Evolutionary conservation across 2,888 invertebrate species (phyloP).

Genomic region (Rhaphigaster nebulosa): DNA sequence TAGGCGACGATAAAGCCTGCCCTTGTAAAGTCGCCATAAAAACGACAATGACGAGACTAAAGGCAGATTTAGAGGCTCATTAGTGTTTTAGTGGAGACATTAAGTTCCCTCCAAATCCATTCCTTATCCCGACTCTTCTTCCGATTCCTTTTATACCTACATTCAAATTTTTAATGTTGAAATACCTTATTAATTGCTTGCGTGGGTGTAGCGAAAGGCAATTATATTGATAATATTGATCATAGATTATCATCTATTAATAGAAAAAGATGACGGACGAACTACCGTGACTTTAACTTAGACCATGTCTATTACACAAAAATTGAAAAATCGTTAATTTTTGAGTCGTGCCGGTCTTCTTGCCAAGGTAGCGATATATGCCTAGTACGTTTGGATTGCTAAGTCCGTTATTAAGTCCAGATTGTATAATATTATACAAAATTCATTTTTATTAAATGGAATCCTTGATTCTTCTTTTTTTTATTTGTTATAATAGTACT

Average conservation of each 20-base stretch:
- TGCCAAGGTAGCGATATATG: too few relatives aligned
- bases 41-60: background rate
- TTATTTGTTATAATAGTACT: too few relatives aligned
- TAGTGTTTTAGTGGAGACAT: conserved; percentile 40
- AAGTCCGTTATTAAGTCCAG: too few relatives aligned
- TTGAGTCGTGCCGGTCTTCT: too few relatives aligned
- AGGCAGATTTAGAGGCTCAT: conserved; percentile 41
- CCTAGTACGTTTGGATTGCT: too few relatives aligned
- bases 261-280: background rate
- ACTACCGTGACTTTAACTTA: background rate
- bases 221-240: background rate
- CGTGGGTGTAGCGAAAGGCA: background rate
- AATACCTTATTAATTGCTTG: background rate
- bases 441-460: too few relatives aligned
- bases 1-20: background rate
- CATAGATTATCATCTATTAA: background rate
- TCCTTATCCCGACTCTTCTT: background rate
- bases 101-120: background rate
- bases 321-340: too few relatives aligned
- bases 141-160: background rate
- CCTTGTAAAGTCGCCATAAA: background rate
- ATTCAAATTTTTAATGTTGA: background rate
- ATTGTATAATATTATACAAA: too few relatives aligned
- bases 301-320: too few relatives aligned
- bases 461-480: too few relatives aligned